These are phyloP conservation scores for Girardinichthys multiradiatus DNA, from an alignment of 2,113 vertebrate species.

Conservation along the genomic window DNA sequence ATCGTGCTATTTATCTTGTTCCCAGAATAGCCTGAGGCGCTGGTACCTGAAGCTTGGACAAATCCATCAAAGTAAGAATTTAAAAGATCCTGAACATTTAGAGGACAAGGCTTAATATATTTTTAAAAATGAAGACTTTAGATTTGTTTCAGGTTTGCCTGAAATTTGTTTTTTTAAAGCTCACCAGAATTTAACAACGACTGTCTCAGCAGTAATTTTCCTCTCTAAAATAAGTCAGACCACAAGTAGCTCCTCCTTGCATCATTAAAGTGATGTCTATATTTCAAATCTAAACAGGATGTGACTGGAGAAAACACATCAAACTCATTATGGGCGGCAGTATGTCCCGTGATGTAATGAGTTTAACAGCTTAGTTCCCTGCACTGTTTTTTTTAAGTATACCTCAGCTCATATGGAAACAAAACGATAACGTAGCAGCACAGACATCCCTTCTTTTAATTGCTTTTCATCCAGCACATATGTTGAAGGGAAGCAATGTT, in stretches of 20 bases:
- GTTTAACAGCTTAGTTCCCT: conserved; percentile 65
- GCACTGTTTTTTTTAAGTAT: conserved; percentile 33
- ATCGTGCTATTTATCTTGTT: conserved; percentile 57
- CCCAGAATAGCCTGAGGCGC: conserved; percentile 61
- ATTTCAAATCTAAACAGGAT: conserved; percentile 31
- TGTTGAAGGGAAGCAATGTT: conserved; percentile 54
- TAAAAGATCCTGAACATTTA: conserved; percentile 29
- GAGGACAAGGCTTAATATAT: background rate
- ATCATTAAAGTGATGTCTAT: conserved; percentile 44
- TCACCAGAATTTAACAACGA: conserved; percentile 3
- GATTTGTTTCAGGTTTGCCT: conserved; percentile 11
- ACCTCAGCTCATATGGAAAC: conserved; percentile 57
- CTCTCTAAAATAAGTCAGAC: conserved; percentile 19
- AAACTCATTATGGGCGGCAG: conserved; percentile 22
- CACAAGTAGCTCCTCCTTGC: conserved; percentile 24
- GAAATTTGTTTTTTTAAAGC: conserved; percentile 15
- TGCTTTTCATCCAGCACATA: conserved; percentile 56
- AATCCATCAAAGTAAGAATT: conserved; percentile 32
- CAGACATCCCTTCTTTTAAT: conserved; percentile 48
- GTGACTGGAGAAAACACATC: conserved; percentile 36
- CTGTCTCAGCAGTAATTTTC: conserved; percentile 15
- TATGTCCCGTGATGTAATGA: conserved; percentile 49
- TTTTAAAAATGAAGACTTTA: background rate
- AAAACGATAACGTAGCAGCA: conserved; percentile 66
- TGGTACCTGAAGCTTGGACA: conserved; percentile 45